Conservation (phyloP, 2,797 vertebrate species). For the Masticophis lateralis region DNA sequence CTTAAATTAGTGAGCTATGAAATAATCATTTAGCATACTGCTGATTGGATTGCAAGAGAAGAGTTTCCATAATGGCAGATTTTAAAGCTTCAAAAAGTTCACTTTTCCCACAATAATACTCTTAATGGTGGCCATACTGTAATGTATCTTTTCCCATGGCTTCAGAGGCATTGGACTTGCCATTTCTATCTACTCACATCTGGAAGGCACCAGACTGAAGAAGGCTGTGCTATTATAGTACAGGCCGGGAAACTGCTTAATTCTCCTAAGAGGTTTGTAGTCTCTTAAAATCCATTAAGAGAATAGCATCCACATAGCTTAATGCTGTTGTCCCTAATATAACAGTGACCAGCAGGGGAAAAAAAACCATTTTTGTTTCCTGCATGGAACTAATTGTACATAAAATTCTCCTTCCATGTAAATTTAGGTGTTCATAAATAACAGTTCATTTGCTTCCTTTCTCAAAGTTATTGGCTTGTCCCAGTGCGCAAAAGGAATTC, state of each 20-base stretch:
- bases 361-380: neutral
- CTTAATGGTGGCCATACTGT: neutral
- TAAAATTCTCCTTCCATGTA: neutral
- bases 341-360: neutral
- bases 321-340: neutral
- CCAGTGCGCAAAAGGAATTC: conserved; percentile 25
- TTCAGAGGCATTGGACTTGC: neutral
- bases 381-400: neutral
- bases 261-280: neutral
- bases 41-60: neutral
- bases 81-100: neutral
- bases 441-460: conserved; percentile 7
- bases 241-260: neutral
- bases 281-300: neutral
- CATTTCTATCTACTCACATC: neutral
- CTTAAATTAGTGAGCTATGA: neutral
- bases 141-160: neutral
- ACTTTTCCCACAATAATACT: neutral
- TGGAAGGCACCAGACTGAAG: neutral
- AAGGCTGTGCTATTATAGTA: neutral
- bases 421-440: neutral
- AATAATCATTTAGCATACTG: neutral
- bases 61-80: neutral
- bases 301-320: neutral
- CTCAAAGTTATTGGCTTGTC: conserved; percentile 35